Percentiles rank a stretch among this genome's conserved stretches.
Evolutionary conservation across 2,888 invertebrate species (phyloP).

Genomic region (Gastrophysa polygoni): DNA sequence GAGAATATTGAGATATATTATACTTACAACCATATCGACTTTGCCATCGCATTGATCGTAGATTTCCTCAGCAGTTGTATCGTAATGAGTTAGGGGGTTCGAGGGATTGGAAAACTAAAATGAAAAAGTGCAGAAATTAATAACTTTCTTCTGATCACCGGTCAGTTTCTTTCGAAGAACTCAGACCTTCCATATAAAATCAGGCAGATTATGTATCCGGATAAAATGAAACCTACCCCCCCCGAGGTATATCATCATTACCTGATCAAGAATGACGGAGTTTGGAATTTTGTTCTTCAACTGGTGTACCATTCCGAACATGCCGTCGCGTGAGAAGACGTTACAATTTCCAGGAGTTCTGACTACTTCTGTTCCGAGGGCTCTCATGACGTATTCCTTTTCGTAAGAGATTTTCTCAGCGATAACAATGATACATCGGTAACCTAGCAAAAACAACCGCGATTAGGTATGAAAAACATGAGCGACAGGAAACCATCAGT

Average conservation of each 20-base stretch:
- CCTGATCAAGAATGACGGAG: slow-evolving; percentile 92
- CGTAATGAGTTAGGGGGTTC: slow-evolving; percentile 98
- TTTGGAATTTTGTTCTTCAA: slow-evolving; percentile 86
- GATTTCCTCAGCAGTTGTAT: slow-evolving; percentile 94
- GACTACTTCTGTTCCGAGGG: slow-evolving; percentile 94
- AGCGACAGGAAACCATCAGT: too few species aligned
- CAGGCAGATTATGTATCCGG: too few species aligned
- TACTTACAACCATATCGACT: slow-evolving; percentile 83
- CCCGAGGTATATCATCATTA: too few species aligned
- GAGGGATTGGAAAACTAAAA: slow-evolving; percentile 87
- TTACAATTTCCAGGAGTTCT: slow-evolving; percentile 93
- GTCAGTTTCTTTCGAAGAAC: too few species aligned
- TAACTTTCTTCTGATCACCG: too few species aligned
- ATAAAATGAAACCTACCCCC: too few species aligned
- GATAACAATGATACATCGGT: slow-evolving; percentile 96
- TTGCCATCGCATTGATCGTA: slow-evolving; percentile 80
- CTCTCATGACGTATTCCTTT: slow-evolving; percentile 87
- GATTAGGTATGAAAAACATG: too few species aligned
- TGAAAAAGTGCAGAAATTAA: slow-evolving; percentile 7
- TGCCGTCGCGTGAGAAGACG: slow-evolving; percentile 86
- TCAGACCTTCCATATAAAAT: too few species aligned
- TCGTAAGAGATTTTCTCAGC: slow-evolving; percentile 99
- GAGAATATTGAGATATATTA: too few species aligned
- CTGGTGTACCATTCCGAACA: slow-evolving; percentile 86
- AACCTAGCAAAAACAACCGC: slow-evolving; percentile 64